Conservation (phyloP, 2,797 vertebrate genomes). For the Megaceryle alcyon region DNA sequence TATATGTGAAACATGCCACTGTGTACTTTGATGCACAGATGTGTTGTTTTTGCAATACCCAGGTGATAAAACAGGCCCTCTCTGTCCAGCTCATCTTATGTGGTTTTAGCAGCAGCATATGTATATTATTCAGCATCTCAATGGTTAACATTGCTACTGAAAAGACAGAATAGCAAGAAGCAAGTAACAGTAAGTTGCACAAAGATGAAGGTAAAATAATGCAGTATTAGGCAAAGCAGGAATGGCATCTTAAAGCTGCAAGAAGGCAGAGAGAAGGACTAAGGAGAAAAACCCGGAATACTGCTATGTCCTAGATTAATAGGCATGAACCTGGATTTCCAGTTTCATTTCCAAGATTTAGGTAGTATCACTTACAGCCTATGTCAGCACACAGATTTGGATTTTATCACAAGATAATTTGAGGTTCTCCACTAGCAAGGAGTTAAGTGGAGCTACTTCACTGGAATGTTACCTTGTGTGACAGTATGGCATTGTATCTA, state of each 20-base stretch:
- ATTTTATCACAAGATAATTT: background rate
- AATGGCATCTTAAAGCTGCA: background rate
- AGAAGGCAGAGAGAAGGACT: background rate
- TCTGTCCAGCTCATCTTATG: background rate
- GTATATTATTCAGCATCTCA: background rate
- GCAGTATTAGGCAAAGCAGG: background rate
- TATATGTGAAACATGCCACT: background rate
- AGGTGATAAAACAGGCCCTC: background rate
- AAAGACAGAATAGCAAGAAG: background rate
- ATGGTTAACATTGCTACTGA: accelerated
- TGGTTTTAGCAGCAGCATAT: background rate
- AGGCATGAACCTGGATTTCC: background rate
- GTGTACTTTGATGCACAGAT: background rate
- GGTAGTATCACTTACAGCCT: background rate
- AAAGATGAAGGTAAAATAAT: background rate
- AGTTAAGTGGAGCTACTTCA: background rate
- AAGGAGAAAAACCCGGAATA: background rate
- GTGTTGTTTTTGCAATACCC: background rate
- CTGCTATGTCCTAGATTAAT: background rate
- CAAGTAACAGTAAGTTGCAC: background rate
- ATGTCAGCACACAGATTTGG: background rate
- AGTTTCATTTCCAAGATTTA: background rate
- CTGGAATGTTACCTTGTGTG: background rate
- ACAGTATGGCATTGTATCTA: background rate
- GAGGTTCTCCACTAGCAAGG: background rate